Evolutionary conservation across 2,113 vertebrate genomes (phyloP).

Genomic region (Accipiter virgatus): DNA sequence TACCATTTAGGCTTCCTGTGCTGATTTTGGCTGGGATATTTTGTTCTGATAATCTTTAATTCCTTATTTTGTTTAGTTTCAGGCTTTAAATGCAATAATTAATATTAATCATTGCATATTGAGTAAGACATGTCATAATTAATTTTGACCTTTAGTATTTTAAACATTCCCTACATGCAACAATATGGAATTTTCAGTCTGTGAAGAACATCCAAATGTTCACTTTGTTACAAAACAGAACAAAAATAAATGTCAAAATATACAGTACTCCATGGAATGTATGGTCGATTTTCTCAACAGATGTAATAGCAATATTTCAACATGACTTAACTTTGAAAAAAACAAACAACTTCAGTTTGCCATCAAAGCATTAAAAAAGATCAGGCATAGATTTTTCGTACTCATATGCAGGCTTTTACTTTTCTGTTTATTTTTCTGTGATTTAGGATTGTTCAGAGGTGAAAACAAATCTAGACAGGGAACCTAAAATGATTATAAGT

Average conservation of each 20-base stretch:
- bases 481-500: background rate
- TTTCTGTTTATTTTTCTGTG: background rate
- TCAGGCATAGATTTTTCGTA: background rate
- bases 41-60: background rate
- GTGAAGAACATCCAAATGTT: background rate
- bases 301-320: background rate
- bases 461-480: background rate
- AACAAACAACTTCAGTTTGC: background rate
- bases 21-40: background rate
- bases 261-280: background rate
- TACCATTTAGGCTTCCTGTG: background rate
- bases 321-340: background rate
- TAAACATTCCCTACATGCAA: background rate
- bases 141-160: background rate
- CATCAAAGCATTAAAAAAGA: background rate
- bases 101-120: background rate
- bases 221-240: background rate
- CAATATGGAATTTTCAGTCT: background rate
- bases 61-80: background rate
- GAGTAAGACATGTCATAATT: background rate
- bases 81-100: background rate
- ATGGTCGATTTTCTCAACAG: background rate
- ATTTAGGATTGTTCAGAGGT: background rate
- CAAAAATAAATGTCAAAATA: background rate
- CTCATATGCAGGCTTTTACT: background rate